Conservation (phyloP, 2,888 invertebrate genomes). For the Dasysyrphus tricinctus region DNA sequence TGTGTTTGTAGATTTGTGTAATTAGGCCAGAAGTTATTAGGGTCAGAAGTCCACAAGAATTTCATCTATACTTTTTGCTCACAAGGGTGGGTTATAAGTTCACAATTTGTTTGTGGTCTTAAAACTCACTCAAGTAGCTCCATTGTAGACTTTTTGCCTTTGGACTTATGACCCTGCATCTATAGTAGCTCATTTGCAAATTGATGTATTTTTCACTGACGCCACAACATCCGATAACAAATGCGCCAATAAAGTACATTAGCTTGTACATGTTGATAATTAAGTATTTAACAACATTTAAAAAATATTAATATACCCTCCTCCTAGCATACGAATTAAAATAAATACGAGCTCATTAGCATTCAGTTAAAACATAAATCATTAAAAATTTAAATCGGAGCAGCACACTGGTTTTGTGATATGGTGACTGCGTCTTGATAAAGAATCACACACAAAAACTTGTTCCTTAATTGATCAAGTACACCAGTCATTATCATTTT, state of each 20-base stretch:
- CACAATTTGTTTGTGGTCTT: too few relatives aligned
- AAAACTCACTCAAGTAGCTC: too few relatives aligned
- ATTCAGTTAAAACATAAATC: conserved; percentile 16
- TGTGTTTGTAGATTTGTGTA: too few relatives aligned
- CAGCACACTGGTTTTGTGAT: not conserved
- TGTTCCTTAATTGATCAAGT: conserved; percentile 9
- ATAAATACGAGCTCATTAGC: conserved; percentile 13
- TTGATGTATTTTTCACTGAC: not conserved
- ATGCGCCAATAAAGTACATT: conserved; percentile 3
- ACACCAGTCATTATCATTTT: conserved; percentile 19
- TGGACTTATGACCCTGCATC: too few relatives aligned
- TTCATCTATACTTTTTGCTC: too few relatives aligned
- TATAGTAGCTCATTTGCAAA: not conserved
- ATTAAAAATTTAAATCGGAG: not conserved
- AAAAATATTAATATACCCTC: too few relatives aligned
- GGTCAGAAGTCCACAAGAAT: too few relatives aligned
- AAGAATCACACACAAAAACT: conserved; percentile 11
- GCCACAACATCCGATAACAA: conserved; percentile 19
- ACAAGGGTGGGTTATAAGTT: too few relatives aligned
- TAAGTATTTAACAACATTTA: not conserved
- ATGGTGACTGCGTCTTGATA: not conserved
- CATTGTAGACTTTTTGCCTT: too few relatives aligned
- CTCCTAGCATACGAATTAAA: too few relatives aligned
- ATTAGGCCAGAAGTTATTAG: too few relatives aligned
- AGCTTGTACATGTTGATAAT: not conserved